Conservation (phyloP, 1,140 invertebrate species). For the Ostrea edulis region DNA sequence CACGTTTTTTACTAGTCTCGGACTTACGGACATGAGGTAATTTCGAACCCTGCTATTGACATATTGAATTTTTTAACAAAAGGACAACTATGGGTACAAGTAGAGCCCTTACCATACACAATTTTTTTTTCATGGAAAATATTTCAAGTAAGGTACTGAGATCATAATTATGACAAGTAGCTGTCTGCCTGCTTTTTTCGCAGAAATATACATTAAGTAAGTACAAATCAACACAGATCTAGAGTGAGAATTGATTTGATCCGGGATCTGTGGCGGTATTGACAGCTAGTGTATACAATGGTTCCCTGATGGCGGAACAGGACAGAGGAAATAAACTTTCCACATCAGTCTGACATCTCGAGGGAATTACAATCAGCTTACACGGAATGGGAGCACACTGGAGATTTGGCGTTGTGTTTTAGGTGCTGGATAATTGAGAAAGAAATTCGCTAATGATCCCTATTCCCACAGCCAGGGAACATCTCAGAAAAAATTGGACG, state of each 20-base stretch:
- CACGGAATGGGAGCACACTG: background rate
- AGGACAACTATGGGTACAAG: no score
- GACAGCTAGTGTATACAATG: conserved; percentile 6
- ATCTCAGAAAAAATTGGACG: background rate
- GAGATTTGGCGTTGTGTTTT: background rate
- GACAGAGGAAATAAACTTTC: background rate
- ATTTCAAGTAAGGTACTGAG: background rate
- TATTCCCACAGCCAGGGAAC: background rate
- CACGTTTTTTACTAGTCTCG: no score
- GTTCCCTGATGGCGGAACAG: background rate
- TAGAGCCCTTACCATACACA: no score
- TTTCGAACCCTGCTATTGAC: no score
- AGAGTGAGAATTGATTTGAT: background rate
- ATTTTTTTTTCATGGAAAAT: background rate
- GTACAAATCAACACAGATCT: background rate
- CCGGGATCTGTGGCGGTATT: background rate
- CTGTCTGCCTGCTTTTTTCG: no score
- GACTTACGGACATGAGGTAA: no score
- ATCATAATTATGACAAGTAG: background rate
- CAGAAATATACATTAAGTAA: background rate
- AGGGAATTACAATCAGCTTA: background rate
- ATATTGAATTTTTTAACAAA: no score
- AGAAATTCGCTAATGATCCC: background rate
- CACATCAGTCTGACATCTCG: background rate
- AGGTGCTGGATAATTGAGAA: background rate